Evolutionary conservation across 2,113 vertebrate species (phyloP).

Genomic region (Callipepla squamata): DNA sequence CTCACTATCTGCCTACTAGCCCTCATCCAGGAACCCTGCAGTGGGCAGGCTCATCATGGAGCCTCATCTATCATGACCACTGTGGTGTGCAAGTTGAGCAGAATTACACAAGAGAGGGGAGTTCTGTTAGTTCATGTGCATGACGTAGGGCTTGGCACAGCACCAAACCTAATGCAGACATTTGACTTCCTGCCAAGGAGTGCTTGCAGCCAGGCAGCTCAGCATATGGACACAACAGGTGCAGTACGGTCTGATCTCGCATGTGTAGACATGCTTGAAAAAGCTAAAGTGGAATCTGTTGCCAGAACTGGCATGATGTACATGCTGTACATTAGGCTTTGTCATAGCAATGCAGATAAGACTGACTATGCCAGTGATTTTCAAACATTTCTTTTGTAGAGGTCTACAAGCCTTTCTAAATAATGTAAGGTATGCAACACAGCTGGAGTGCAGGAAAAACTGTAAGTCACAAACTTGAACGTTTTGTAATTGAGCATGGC

Average conservation of each 20-base stretch:
- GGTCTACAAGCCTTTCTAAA: not conserved
- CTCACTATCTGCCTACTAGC: rapidly evolving
- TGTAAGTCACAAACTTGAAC: not conserved
- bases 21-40: not conserved
- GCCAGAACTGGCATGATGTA: not conserved
- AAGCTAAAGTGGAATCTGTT: not conserved
- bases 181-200: not conserved
- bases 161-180: not conserved
- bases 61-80: not conserved
- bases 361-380: not conserved
- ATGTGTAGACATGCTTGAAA: not conserved
- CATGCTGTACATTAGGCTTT: not conserved
- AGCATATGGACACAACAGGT: conserved; percentile 7
- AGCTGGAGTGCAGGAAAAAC: not conserved
- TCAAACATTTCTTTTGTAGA: not conserved
- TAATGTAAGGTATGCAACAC: not conserved
- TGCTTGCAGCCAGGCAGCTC: not conserved
- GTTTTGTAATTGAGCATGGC: not conserved
- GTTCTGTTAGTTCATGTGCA: not conserved
- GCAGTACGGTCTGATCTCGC: not conserved
- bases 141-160: not conserved
- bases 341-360: not conserved
- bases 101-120: not conserved
- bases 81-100: rapidly evolving
- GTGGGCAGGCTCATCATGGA: not conserved